Evolutionary conservation across 2,888 invertebrate genomes (phyloP).

Genomic region (Charanyca ferruginea): DNA sequence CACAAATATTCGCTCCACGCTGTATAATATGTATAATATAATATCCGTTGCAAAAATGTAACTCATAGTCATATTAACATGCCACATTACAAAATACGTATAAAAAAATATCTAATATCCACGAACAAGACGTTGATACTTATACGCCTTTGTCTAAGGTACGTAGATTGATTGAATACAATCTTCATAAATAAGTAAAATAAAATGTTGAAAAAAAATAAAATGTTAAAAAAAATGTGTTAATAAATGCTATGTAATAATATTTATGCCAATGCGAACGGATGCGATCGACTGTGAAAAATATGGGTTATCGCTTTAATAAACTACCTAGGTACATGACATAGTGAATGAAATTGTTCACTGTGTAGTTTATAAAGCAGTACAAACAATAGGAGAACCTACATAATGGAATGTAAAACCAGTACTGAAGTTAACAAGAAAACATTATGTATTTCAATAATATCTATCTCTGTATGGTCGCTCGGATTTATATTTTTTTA

Average conservation of each 20-base stretch:
- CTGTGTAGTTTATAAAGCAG: background rate
- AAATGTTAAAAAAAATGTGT: slow-evolving; percentile 52
- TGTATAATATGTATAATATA: too few relatives aligned
- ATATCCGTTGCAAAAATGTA: slow-evolving; percentile 39
- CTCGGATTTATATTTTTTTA: too few relatives aligned
- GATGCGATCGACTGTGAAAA: slow-evolving; percentile 22
- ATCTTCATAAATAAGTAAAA: slow-evolving; percentile 67
- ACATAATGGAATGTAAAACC: slow-evolving; percentile 4
- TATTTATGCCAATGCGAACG: slow-evolving; percentile 27
- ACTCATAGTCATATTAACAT: background rate
- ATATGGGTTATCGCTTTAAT: slow-evolving; percentile 8
- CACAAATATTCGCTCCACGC: slow-evolving; percentile 13
- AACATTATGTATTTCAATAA: slow-evolving; percentile 3
- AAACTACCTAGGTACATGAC: too few relatives aligned
- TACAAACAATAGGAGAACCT: background rate
- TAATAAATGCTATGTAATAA: slow-evolving; percentile 35
- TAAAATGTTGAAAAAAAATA: slow-evolving; percentile 52
- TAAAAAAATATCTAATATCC: slow-evolving; percentile 63
- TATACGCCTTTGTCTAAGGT: slow-evolving; percentile 62
- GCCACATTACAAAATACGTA: slow-evolving; percentile 26
- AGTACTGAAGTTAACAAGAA: background rate
- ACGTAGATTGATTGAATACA: slow-evolving; percentile 70
- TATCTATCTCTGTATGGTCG: too few relatives aligned
- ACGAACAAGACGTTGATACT: slow-evolving; percentile 50
- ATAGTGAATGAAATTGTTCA: background rate